Base-by-base conservation (phyloP, 2,797 vertebrate species). In the Meda fulgida region DNA sequence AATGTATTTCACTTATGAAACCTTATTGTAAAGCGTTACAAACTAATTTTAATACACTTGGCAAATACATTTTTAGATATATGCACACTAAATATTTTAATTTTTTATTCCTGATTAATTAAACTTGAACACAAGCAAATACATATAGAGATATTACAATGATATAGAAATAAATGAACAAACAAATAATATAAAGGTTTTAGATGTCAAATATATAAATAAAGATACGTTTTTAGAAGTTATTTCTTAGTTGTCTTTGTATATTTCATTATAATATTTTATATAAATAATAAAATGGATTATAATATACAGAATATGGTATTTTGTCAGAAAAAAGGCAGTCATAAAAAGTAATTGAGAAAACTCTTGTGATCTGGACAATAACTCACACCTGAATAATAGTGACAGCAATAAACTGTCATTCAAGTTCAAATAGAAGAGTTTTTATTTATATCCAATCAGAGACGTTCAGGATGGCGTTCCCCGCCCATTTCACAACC, bases 131-230 rank as follows among this genome's bases (percentile, higher is more conserved):
- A 72, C 43, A 10, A 72, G 16, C 8, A 31, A 46, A 72, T 29
- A 2, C 26, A 31, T 21, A 29, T 21, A 29, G 3, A 16, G 0
- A 5, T 71, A 43, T 43, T 8, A 46, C n/a, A 8, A 18, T 71
- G 5, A 70, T 71, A 48, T 4, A 10, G 4, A 19, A 46, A 19
- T 48, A 21, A 48, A 51, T 36, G 7, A 34, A 36, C 18, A 16
- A 23, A 55, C 21, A 55, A 51, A 51, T 26, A 5, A 63, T 26
- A 26, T 13, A 60, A 26, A 13, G 29, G 7, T 31, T 31, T 31
- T 18, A 18, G 31, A 6, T 0, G 1, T 29, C 3, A 7, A 8
- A 66, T 3, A 13, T n/a, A n/a, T 23, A n/a, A n/a, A n/a, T 31
- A 18, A 65, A 63, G 1, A 3, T 1, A 63, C 0, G 1, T 3